A percentile compares a stretch with the other conserved stretches of the same genome.
Evolutionary conservation across 2,888 invertebrate genomes (phyloP).

Genomic region (Ceratothoa steindachneri): DNA sequence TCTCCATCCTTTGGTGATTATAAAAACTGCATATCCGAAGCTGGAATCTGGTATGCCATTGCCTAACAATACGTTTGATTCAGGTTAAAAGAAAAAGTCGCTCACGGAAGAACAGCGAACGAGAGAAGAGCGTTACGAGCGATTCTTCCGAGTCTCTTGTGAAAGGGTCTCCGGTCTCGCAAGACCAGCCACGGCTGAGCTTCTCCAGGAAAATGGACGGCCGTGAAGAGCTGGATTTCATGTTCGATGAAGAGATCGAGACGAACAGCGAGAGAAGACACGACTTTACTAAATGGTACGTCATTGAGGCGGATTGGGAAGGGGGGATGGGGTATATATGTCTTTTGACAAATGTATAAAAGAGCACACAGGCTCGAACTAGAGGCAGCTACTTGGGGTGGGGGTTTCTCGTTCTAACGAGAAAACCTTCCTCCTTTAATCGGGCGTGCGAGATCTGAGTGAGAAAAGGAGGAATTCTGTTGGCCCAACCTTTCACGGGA

Average conservation of each 20-base stretch:
- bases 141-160: neutral
- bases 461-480: too few relatives aligned
- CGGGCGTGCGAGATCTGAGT: too few relatives aligned
- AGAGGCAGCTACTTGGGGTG: too few relatives aligned
- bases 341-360: too few relatives aligned
- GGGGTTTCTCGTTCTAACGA: too few relatives aligned
- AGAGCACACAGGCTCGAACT: too few relatives aligned
- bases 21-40: too few relatives aligned
- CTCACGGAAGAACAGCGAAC: conserved; percentile 48
- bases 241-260: conserved; percentile 93
- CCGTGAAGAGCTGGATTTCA: conserved; percentile 87
- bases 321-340: neutral
- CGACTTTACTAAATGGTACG: conserved; percentile 72
- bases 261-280: conserved; percentile 72
- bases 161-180: neutral
- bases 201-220: conserved; percentile 50
- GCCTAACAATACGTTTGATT: too few relatives aligned
- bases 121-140: conserved; percentile 39
- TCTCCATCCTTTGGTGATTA: too few relatives aligned
- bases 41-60: too few relatives aligned
- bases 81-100: conserved; percentile 56
- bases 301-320: conserved; percentile 27
- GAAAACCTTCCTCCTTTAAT: too few relatives aligned
- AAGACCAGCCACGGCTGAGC: neutral
- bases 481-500: too few relatives aligned